Evolutionary conservation across 2,888 invertebrate genomes (phyloP).

Genomic region (Drosophila stalkeri): DNA sequence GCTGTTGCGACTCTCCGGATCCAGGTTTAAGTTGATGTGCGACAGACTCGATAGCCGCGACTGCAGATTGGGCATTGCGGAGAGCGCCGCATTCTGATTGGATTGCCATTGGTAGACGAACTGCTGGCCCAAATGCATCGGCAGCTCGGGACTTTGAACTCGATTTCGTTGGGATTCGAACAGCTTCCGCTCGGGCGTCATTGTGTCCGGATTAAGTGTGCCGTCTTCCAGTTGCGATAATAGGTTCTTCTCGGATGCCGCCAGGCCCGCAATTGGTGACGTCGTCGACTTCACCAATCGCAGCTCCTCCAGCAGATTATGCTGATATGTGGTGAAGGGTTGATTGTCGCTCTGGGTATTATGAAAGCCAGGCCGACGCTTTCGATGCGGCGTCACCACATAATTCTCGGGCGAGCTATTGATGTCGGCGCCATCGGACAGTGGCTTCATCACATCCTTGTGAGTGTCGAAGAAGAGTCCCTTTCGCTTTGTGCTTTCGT

Average conservation of each 20-base stretch:
- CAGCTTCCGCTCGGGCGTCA: conserved; percentile 80
- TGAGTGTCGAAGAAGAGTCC: conserved; percentile 86
- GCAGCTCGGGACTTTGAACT: conserved; percentile 89
- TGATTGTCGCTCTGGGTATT: conserved; percentile 95
- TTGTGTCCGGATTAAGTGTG: conserved; percentile 77
- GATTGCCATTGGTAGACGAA: conserved; percentile 85
- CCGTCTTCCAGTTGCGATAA: conserved; percentile 80
- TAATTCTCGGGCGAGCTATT: conserved; percentile 93
- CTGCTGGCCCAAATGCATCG: conserved; percentile 86
- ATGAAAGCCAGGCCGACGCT: conserved; percentile 94
- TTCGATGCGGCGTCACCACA: conserved; percentile 94
- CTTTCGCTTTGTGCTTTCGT: conserved; percentile 77
- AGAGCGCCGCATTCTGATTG: conserved; percentile 80
- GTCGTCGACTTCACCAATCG: conserved; percentile 89
- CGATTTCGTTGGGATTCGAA: conserved; percentile 84
- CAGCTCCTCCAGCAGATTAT: conserved; percentile 91
- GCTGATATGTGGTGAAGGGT: conserved; percentile 93
- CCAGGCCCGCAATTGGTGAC: conserved; percentile 89
- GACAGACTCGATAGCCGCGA: conserved; percentile 80
- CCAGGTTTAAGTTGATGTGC: conserved; percentile 73
- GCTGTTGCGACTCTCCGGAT: conserved; percentile 69
- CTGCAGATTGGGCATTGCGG: conserved; percentile 80
- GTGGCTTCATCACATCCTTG: conserved; percentile 86
- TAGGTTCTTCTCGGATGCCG: conserved; percentile 79
- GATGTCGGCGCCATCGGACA: conserved; percentile 90